Conservation (phyloP, 92 coral and sea anemone genomes). For the Actinernus sp. region DNA sequence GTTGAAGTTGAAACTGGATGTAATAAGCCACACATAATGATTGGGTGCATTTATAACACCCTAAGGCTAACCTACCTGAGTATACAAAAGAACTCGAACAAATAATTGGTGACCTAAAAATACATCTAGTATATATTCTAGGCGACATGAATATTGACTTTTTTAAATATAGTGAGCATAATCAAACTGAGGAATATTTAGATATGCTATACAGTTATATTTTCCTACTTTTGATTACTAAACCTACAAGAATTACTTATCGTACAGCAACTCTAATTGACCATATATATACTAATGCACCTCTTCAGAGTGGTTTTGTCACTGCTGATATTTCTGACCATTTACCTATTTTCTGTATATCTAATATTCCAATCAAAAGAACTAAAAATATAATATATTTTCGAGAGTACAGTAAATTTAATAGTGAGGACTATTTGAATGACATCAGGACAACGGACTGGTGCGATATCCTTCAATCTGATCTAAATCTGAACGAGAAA, state of each 20-base stretch:
- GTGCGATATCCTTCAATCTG: background rate
- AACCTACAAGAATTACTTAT: conserved; percentile 8
- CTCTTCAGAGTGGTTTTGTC: conserved; percentile 5
- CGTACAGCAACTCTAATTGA: conserved; percentile 3
- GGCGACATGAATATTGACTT: conserved; percentile 49
- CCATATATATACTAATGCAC: conserved; percentile 9
- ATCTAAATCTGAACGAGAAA: background rate
- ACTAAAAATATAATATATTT: background rate
- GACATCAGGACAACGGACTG: too few relatives aligned
- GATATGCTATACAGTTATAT: conserved; percentile 35
- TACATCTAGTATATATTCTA: conserved; percentile 1
- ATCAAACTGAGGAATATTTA: conserved; percentile 15
- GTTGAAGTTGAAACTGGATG: too few relatives aligned
- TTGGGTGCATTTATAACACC: too few relatives aligned
- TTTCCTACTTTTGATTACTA: conserved; percentile 18
- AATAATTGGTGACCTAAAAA: conserved; percentile 3
- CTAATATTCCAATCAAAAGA: background rate
- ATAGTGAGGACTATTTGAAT: background rate
- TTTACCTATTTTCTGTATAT: conserved; percentile 24
- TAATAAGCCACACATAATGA: too few relatives aligned
- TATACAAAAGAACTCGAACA: conserved; percentile 18
- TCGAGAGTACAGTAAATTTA: conserved; percentile 18
- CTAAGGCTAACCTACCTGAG: background rate
- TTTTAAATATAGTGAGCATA: conserved; percentile 2
- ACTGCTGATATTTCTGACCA: conserved; percentile 22